A percentile compares a stretch with the other conserved stretches of the same genome.
Evolutionary conservation across 1,140 invertebrate genomes (phyloP).

Genomic region (Arion vulgaris): DNA sequence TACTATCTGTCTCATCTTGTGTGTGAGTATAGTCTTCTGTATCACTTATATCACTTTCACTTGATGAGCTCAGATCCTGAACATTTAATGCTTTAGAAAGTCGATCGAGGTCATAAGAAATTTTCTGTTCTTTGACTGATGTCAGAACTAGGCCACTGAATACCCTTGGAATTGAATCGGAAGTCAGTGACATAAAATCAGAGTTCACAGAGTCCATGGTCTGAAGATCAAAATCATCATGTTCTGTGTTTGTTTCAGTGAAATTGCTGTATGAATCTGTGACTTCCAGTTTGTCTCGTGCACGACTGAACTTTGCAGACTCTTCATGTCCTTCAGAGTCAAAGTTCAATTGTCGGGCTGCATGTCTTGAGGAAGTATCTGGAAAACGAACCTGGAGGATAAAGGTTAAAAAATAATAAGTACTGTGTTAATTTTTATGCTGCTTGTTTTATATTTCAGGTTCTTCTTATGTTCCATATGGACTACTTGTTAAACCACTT

Average conservation of each 20-base stretch:
- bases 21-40: background rate
- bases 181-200: constrained; percentile 62
- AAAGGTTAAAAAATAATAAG: no score
- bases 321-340: constrained; percentile 25
- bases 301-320: background rate
- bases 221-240: constrained; percentile 38
- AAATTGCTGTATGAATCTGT: constrained; percentile 40
- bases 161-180: constrained; percentile 59
- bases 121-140: constrained; percentile 62
- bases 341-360: constrained; percentile 39
- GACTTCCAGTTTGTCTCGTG: constrained; percentile 28
- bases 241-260: constrained; percentile 24
- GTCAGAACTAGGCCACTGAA: constrained; percentile 62
- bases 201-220: constrained; percentile 55
- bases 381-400: background rate
- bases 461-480: no score
- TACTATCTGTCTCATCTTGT: background rate
- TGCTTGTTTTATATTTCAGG: no score
- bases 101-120: constrained; percentile 59
- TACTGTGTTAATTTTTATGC: no score
- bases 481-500: no score
- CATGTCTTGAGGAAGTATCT: constrained; percentile 25
- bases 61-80: constrained; percentile 61
- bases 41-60: constrained; percentile 46
- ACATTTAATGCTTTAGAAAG: constrained; percentile 63